Evolutionary conservation across 92 coral and sea anemone species (phyloP).

Genomic region (Umimayanthus chanpuru): DNA sequence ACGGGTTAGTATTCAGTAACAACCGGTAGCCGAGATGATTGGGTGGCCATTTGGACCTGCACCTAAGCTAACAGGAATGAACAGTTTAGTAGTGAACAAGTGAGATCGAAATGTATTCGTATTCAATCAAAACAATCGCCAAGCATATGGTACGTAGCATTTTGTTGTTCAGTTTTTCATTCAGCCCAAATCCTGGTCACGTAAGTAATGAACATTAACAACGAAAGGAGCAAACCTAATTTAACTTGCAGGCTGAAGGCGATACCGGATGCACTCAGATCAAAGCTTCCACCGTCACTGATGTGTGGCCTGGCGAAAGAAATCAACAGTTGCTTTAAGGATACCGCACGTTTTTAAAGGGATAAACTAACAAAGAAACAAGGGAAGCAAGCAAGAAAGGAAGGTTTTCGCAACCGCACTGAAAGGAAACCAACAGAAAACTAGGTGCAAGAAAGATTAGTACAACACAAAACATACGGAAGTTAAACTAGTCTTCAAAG

Average conservation of each 20-base stretch:
- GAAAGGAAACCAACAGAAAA: too few relatives aligned
- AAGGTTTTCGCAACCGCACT: too few relatives aligned
- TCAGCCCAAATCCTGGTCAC: too few relatives aligned
- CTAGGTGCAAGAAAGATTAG: too few relatives aligned
- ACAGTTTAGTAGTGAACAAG: not conserved
- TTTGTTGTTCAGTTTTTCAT: too few relatives aligned
- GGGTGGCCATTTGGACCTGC: constrained; percentile 83
- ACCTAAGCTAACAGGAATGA: constrained; percentile 45
- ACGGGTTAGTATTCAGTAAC: not conserved
- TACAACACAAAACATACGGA: too few relatives aligned
- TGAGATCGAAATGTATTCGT: not conserved
- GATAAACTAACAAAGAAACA: not conserved
- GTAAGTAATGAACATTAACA: not conserved
- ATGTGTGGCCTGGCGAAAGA: constrained; percentile 83
- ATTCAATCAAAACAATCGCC: too few relatives aligned
- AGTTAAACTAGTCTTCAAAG: too few relatives aligned
- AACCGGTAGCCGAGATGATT: constrained; percentile 47
- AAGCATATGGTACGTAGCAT: too few relatives aligned
- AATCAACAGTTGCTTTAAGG: not conserved
- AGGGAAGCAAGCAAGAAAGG: too few relatives aligned
- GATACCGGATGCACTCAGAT: constrained; percentile 70
- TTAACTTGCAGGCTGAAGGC: constrained; percentile 64
- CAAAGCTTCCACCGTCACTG: constrained; percentile 87
- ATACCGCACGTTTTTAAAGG: not conserved
- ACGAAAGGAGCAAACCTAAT: constrained; percentile 60